Base-by-base conservation (phyloP, 2,797 vertebrate species). In the Sphaeramia orbicularis region DNA sequence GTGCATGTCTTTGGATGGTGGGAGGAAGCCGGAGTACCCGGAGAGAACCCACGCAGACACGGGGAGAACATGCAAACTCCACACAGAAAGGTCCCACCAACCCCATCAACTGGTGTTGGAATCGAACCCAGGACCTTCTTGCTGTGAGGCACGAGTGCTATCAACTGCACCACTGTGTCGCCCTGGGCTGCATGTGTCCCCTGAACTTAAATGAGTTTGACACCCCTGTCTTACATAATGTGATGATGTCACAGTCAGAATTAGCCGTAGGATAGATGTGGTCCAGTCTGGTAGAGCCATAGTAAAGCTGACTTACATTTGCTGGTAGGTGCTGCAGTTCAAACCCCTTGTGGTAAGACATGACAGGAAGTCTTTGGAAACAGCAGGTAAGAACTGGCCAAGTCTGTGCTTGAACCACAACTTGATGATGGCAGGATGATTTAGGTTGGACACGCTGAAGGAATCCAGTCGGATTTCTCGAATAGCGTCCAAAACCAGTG, bases 381-480 rank as follows among this genome's bases (percentile, higher is more conserved):
- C 80, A 5, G 70, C 75, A 0, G 89, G 75, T 32, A 94, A 68
- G 67, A 94, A 91, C 0, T 88, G 92, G 3, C 41, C 71, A 18
- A 94, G 90, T 24, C 82, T 89, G 1, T 0, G 32, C 7, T 57
- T 42, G 59, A 94, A 91, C 93, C 93, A 94, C 64, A 7, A 66
- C 37, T 86, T 47, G 43, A 93, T 64, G 45, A 93, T 11, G 10
- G 11, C 2, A 0, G 19, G 64, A 41, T 90, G 7, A 10, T 60
- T 79, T 24, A 91, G 3, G 42, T 38, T 52, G 13, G 9, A 6
- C 0, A 0, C 0, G 57, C 13, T 69, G 54, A 93, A 76, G 6
- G 7, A 37, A 53, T 89, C 78, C 69, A 94, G 16, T 40, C 75
- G 76, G 52, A 93, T 47, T 67, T 93, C 90, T 27, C 60, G 65